Conservation (phyloP, 2,888 invertebrate genomes). For the Myathropa florea region DNA sequence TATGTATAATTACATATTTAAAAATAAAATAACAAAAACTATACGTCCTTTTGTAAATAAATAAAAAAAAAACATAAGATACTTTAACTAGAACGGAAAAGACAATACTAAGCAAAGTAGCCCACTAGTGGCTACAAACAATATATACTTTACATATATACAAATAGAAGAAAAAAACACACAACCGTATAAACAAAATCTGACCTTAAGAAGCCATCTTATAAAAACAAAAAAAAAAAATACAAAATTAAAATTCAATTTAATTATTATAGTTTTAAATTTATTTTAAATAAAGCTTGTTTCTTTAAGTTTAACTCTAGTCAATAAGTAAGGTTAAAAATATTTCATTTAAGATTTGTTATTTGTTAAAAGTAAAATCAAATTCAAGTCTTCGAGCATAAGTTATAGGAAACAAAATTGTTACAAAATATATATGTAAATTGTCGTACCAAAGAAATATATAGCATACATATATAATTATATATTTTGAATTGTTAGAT, state of each 20-base stretch:
- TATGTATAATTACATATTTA: slow-evolving; percentile 16
- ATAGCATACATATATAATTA: slow-evolving; percentile 18
- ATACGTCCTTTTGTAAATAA: slow-evolving; percentile 46
- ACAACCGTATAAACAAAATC: slow-evolving; percentile 10
- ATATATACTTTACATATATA: slow-evolving; percentile 15
- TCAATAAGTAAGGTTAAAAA: slow-evolving; percentile 57
- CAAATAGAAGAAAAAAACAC: slow-evolving; percentile 11
- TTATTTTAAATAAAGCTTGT: slow-evolving; percentile 18
- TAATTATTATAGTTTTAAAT: slow-evolving; percentile 22
- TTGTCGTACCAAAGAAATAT: slow-evolving; percentile 35
- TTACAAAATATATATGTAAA: slow-evolving; percentile 10
- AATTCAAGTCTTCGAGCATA: slow-evolving; percentile 67
- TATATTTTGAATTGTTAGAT: slow-evolving; percentile 59
- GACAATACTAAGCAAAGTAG: slow-evolving; percentile 64
- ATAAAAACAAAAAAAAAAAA: background rate
- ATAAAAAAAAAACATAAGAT: slow-evolving; percentile 32
- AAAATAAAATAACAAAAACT: slow-evolving; percentile 8
- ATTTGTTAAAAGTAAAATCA: slow-evolving; percentile 41
- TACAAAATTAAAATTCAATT: background rate
- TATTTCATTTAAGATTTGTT: slow-evolving; percentile 46
- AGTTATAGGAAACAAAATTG: slow-evolving; percentile 51
- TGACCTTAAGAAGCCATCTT: slow-evolving; percentile 16
- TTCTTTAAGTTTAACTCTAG: slow-evolving; percentile 59
- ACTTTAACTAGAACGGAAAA: slow-evolving; percentile 58
- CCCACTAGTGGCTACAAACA: slow-evolving; percentile 17